A percentile compares a stretch with the other conserved stretches of the same genome.
phyloP scores from a whole-genome alignment of 2,113 vertebrate genomes.

The Megaceryle torquata region DNA sequence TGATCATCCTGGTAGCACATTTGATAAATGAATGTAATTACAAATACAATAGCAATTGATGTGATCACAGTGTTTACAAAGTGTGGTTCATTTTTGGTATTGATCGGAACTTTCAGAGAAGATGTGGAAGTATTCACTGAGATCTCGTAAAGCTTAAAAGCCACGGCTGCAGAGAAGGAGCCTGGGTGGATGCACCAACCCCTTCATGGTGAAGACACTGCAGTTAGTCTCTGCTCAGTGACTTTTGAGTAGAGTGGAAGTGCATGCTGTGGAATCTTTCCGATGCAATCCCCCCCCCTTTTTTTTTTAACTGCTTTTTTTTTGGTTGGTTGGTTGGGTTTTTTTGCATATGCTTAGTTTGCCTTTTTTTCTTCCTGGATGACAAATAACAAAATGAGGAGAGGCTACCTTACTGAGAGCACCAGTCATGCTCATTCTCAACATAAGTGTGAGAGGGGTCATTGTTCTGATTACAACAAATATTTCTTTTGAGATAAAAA shows the following conservation, averaged over 20 bases:
- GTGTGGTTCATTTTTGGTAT: not conserved
- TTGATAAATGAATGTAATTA: conserved; percentile 50
- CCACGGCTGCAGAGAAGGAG: not conserved
- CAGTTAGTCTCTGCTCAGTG: rapidly evolving
- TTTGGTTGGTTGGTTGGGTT: not conserved
- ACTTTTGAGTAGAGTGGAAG: rapidly evolving
- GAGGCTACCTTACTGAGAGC: not conserved
- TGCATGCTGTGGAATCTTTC: rapidly evolving
- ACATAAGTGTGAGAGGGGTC: rapidly evolving
- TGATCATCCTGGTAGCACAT: conserved; percentile 2
- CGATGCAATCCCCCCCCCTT: rapidly evolving
- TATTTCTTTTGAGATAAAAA: not conserved
- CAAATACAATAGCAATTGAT: conserved; percentile 47
- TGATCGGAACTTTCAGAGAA: not conserved
- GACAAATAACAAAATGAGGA: not conserved
- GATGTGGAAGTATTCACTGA: not conserved
- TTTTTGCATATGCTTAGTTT: rapidly evolving
- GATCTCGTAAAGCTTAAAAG: not conserved
- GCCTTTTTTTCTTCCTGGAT: not conserved
- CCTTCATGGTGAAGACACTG: rapidly evolving
- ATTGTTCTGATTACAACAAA: not conserved
- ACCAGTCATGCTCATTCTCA: not conserved
- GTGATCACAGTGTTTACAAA: not conserved
- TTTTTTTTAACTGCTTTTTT: no score
- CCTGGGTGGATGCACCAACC: rapidly evolving